A percentile compares a stretch with the other conserved stretches of the same genome.
Conservation (phyloP, 2,113 vertebrate genomes). For the Oreochromis tanganicae region DNA sequence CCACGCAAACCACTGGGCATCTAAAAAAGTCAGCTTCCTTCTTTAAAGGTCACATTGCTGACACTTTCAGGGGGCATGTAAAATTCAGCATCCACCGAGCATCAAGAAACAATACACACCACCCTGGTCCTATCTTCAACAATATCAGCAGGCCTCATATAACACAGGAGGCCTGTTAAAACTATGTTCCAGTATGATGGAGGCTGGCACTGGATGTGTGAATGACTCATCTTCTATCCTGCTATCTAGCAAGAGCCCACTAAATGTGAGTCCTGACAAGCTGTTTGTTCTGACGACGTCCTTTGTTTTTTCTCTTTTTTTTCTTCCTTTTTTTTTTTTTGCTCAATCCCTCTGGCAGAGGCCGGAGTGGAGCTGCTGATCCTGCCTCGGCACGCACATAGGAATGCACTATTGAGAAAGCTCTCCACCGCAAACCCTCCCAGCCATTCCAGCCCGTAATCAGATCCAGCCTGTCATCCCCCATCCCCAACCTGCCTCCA, state of each 20-base stretch:
- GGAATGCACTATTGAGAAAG: constrained; percentile 77
- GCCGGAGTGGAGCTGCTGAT: constrained; percentile 34
- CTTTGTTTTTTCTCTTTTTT: background rate
- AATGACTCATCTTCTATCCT: constrained; percentile 40
- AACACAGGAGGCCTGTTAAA: background rate
- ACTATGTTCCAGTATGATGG: background rate
- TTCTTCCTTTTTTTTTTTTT: background rate
- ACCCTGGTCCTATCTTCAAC: constrained; percentile 1
- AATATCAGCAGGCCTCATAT: background rate
- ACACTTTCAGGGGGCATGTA: constrained; percentile 39
- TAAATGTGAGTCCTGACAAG: constrained; percentile 34
- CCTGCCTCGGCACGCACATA: constrained; percentile 60
- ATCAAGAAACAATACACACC: constrained; percentile 41
- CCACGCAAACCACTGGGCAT: background rate
- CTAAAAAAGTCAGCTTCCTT: constrained; percentile 26
- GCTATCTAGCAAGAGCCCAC: constrained; percentile 27
- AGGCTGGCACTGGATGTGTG: background rate
- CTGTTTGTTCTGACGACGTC: constrained; percentile 30
- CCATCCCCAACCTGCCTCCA: constrained; percentile 60
- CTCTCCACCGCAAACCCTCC: constrained; percentile 60
- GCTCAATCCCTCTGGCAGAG: constrained; percentile 48
- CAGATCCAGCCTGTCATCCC: constrained; percentile 71
- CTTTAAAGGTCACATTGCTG: constrained; percentile 44
- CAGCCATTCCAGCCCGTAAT: constrained; percentile 72
- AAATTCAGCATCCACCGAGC: constrained; percentile 10